A percentile compares a stretch with the other conserved stretches of the same genome.
Evolutionary conservation across 2,888 invertebrate genomes (phyloP).

Genomic region (Leuctra nigra): DNA sequence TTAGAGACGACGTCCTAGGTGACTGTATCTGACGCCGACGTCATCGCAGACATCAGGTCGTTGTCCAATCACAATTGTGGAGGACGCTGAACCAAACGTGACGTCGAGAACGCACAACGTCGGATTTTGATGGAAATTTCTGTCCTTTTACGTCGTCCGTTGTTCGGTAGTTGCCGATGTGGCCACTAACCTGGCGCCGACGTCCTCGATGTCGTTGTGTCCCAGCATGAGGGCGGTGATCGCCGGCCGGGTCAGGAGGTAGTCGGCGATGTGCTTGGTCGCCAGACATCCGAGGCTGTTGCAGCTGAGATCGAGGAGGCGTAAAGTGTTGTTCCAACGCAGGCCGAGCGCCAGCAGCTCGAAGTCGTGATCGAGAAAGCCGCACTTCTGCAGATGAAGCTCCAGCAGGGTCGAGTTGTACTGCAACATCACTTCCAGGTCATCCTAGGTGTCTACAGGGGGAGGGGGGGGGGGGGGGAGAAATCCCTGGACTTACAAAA

Average conservation of each 20-base stretch:
- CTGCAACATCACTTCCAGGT: too few species aligned
- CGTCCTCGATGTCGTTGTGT: slow-evolving; percentile 49
- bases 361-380: slow-evolving; percentile 53
- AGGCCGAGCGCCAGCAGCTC: slow-evolving; percentile 49
- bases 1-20: too few species aligned
- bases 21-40: too few species aligned
- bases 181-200: slow-evolving; percentile 45
- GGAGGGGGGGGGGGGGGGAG: too few species aligned
- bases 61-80: too few species aligned
- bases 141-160: too few species aligned
- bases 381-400: slow-evolving; percentile 52
- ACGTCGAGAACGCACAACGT: too few species aligned
- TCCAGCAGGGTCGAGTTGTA: slow-evolving; percentile 44
- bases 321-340: slow-evolving; percentile 44
- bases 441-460: too few species aligned
- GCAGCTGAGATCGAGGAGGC: slow-evolving; percentile 51
- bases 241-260: slow-evolving; percentile 46
- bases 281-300: slow-evolving; percentile 57
- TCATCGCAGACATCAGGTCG: too few species aligned
- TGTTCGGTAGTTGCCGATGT: neutral
- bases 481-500: too few species aligned
- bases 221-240: slow-evolving; percentile 48
- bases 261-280: slow-evolving; percentile 46
- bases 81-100: too few species aligned
- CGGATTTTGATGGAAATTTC: too few species aligned